Conservation (phyloP, 2,888 invertebrate genomes). For the Drosophila anceps region DNA sequence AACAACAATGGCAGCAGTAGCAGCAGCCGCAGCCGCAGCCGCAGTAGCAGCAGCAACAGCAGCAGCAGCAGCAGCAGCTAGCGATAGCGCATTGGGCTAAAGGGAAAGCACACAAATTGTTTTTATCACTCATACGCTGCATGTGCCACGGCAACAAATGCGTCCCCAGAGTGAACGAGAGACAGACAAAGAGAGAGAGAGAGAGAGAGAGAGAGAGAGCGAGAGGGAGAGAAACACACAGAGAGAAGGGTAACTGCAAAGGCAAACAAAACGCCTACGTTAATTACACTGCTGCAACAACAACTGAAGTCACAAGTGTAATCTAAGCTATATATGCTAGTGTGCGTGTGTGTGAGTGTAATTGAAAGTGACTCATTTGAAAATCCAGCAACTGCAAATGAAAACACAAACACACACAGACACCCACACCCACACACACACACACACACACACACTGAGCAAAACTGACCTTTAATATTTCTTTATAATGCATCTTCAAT, state of each 20-base stretch:
- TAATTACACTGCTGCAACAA: conserved; percentile 48
- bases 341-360: conserved; percentile 18
- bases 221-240: background rate
- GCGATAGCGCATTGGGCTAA: conserved; percentile 6
- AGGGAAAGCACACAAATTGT: conserved; percentile 54
- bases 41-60: background rate
- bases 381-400: conserved; percentile 41
- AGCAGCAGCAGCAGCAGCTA: conserved; percentile 1
- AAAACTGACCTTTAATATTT: conserved; percentile 59
- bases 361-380: conserved; percentile 68
- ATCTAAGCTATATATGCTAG: conserved; percentile 33
- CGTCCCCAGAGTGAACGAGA: conserved; percentile 50
- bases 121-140: conserved; percentile 71
- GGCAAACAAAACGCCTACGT: conserved; percentile 59
- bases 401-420: conserved; percentile 27
- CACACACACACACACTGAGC: conserved; percentile 9
- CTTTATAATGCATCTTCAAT: conserved; percentile 17
- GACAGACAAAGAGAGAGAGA: background rate
- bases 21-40: conserved; percentile 1
- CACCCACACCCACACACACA: conserved; percentile 4
- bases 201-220: background rate
- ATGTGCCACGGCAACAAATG: conserved; percentile 58
- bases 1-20: conserved; percentile 1
- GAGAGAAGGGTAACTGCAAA: background rate
- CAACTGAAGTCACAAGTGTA: conserved; percentile 48